These are phyloP conservation scores for Pammene aurita DNA, from an alignment of 2,888 invertebrate genomes.

Conservation along the genomic window DNA sequence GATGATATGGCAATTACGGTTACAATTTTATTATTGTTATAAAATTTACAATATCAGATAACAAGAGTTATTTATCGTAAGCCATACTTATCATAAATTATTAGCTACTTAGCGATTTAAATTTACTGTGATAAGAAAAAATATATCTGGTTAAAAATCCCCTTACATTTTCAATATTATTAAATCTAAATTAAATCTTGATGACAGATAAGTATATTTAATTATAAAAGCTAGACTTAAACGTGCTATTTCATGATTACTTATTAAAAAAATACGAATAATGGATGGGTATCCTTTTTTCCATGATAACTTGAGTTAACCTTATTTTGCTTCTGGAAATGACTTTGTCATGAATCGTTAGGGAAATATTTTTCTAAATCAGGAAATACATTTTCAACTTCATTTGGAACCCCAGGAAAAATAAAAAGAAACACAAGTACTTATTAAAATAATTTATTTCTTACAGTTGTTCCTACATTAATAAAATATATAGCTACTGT, in stretches of 20 bases:
- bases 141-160: not conserved
- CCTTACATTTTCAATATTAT: too few species aligned
- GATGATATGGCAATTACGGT: slow-evolving; percentile 29
- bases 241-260: too few species aligned
- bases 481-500: slow-evolving; percentile 16
- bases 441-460: slow-evolving; percentile 31
- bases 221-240: too few species aligned
- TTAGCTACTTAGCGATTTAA: slow-evolving; percentile 15
- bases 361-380: not conserved
- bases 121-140: slow-evolving; percentile 4
- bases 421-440: not conserved
- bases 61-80: slow-evolving; percentile 10
- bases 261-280: too few species aligned
- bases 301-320: too few species aligned
- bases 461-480: slow-evolving; percentile 23
- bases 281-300: too few species aligned
- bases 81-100: slow-evolving; percentile 24
- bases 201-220: too few species aligned
- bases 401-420: not conserved
- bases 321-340: too few species aligned
- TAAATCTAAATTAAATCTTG: too few species aligned
- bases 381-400: too few species aligned
- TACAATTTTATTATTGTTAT: slow-evolving; percentile 18
- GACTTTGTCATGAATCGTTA: too few species aligned
- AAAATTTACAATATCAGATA: slow-evolving; percentile 13